Percentiles rank a stretch among this genome's conserved stretches.
These are phyloP conservation scores for Anagrus nilaparvatae DNA, from an alignment of 1,140 invertebrate species.

Conservation along the genomic window DNA sequence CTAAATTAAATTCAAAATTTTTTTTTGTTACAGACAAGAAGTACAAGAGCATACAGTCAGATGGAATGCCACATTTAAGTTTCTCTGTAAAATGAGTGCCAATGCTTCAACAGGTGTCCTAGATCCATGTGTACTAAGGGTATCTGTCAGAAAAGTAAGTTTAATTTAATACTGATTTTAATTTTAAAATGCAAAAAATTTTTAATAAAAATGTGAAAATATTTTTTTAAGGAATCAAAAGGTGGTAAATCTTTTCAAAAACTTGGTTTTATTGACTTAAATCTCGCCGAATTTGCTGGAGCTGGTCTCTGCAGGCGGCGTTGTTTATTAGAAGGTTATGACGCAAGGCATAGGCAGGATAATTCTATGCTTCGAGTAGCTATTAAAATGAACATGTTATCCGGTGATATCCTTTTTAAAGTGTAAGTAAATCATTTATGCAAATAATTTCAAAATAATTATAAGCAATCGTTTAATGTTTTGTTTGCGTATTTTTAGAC, in stretches of 20 bases:
- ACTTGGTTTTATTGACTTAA: constrained; percentile 92
- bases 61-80: constrained; percentile 84
- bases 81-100: constrained; percentile 94
- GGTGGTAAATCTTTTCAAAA: constrained; percentile 90
- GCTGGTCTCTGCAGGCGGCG: constrained; percentile 74
- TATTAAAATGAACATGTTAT: constrained; percentile 87
- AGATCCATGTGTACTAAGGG: constrained; percentile 80
- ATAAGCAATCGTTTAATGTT: background rate
- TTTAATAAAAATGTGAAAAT: too few species aligned
- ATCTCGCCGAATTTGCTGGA: constrained; percentile 92
- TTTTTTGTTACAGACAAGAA: constrained; percentile 64
- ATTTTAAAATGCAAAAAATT: constrained; percentile 6
- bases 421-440: constrained; percentile 76
- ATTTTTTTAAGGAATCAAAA: constrained; percentile 56
- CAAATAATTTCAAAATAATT: too few species aligned
- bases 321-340: constrained; percentile 90
- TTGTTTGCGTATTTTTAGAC: constrained; percentile 40
- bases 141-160: constrained; percentile 90
- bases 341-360: constrained; percentile 80
- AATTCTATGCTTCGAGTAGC: constrained; percentile 89
- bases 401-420: constrained; percentile 95
- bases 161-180: constrained; percentile 5
- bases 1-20: too few species aligned
- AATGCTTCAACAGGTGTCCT: constrained; percentile 88
- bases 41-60: constrained; percentile 85